Percentiles rank a stretch among this genome's conserved stretches.
These are phyloP conservation scores for Cyaniris semiargus DNA, from an alignment of 2,888 invertebrate species.

Conservation along the genomic window DNA sequence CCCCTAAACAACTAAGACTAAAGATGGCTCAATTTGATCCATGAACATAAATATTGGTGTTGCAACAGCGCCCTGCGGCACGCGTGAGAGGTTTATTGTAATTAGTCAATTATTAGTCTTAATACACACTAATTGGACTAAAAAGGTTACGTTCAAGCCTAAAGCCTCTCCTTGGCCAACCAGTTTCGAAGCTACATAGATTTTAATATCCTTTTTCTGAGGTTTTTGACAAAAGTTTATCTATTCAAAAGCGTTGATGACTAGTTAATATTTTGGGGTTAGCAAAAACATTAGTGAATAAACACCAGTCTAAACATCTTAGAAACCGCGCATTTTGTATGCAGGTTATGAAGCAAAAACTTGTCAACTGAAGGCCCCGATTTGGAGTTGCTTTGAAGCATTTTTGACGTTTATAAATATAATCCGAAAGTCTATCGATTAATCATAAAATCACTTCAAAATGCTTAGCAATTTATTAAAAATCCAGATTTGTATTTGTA, in stretches of 20 bases:
- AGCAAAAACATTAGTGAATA: too few relatives aligned
- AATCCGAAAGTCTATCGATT: too few relatives aligned
- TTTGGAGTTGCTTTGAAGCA: too few relatives aligned
- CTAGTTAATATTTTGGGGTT: too few relatives aligned
- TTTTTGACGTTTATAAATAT: too few relatives aligned
- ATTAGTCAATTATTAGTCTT: constrained; percentile 24
- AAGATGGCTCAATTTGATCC: constrained; percentile 2
- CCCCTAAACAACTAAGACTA: not conserved
- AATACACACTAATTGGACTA: constrained; percentile 24
- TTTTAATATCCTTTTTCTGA: not conserved
- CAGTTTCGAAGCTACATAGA: not conserved
- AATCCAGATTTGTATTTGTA: not conserved
- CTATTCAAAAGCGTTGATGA: too few relatives aligned
- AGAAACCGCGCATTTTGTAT: too few relatives aligned
- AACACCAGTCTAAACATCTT: too few relatives aligned
- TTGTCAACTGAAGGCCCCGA: too few relatives aligned
- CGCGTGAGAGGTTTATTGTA: not conserved
- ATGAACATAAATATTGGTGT: constrained; percentile 11
- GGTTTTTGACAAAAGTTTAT: not conserved
- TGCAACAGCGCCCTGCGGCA: constrained; percentile 12
- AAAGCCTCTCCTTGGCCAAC: not conserved
- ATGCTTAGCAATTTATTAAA: too few relatives aligned
- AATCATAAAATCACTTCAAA: too few relatives aligned
- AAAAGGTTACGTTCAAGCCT: not conserved
- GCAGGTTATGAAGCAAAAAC: too few relatives aligned